Percentiles rank a stretch among this genome's conserved stretches.
Evolutionary conservation across 64 coral and sea anemone genomes (phyloP).

Genomic region (Hydrozoanthus tunicans): DNA sequence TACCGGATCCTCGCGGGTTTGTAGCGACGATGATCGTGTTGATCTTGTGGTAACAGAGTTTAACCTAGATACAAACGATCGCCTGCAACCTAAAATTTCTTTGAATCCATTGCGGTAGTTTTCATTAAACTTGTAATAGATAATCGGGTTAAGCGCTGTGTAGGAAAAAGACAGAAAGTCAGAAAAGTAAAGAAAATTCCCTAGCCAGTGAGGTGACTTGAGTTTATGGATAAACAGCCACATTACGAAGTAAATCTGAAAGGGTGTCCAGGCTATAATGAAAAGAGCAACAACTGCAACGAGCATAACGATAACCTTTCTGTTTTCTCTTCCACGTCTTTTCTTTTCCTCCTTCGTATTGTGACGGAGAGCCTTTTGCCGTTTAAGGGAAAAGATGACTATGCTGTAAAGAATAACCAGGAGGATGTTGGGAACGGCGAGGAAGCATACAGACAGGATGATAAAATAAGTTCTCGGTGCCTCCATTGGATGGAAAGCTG

Average conservation of each 20-base stretch:
- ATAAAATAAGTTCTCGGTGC: background rate
- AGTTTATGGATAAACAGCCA: background rate
- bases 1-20: background rate
- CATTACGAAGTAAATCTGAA: slow-evolving; percentile 7
- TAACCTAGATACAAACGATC: background rate
- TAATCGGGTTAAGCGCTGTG: background rate
- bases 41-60: background rate
- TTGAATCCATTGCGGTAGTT: background rate
- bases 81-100: background rate
- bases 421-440: background rate
- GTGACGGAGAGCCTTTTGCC: slow-evolving; percentile 1
- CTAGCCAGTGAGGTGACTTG: background rate
- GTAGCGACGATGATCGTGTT: background rate
- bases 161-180: slow-evolving; percentile 12
- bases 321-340: slow-evolving; percentile 2
- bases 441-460: background rate
- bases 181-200: slow-evolving; percentile 4
- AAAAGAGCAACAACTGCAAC: background rate
- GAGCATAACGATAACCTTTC: background rate
- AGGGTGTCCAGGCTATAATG: background rate
- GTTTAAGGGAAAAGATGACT: background rate
- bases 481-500: background rate
- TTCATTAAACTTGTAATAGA: slow-evolving; percentile 15
- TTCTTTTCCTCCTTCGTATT: background rate
- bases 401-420: slow-evolving; percentile 7